phyloP scores from a whole-genome alignment of 1,140 invertebrate species.

The Teleogryllus occipitalis region DNA sequence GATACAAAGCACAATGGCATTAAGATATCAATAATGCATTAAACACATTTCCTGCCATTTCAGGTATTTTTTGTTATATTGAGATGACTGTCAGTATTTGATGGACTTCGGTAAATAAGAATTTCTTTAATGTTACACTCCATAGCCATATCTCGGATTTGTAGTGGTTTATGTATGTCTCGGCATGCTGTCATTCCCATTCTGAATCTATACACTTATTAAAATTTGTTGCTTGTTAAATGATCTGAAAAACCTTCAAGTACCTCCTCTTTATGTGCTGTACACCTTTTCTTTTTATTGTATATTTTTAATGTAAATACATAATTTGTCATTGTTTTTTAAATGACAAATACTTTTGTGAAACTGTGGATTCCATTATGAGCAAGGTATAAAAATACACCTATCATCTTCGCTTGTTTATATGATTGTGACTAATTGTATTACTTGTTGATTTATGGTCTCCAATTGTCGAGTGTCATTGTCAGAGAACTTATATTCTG shows the following conservation, averaged over 20 bases:
- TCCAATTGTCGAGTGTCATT: neutral
- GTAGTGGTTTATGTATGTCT: too few species aligned
- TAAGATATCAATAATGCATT: neutral
- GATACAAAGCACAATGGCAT: neutral
- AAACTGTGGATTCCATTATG: too few species aligned
- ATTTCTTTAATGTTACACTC: neutral
- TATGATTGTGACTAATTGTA: neutral
- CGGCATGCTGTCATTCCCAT: neutral
- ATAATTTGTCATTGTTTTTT: too few species aligned
- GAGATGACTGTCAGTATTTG: neutral
- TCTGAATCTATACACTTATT: neutral
- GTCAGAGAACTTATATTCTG: neutral
- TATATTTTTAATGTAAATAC: too few species aligned
- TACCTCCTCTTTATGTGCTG: neutral
- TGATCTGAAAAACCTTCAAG: neutral
- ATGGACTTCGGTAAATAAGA: neutral
- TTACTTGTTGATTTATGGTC: neutral
- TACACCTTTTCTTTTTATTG: neutral
- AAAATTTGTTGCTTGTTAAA: neutral
- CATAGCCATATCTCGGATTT: too few species aligned
- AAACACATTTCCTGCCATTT: neutral
- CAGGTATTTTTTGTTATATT: neutral
- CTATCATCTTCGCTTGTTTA: neutral
- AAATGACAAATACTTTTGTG: too few species aligned
- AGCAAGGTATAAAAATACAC: neutral